Base-by-base conservation (phyloP, 2,888 invertebrate species). In the Chaitophorus viminalis region DNA sequence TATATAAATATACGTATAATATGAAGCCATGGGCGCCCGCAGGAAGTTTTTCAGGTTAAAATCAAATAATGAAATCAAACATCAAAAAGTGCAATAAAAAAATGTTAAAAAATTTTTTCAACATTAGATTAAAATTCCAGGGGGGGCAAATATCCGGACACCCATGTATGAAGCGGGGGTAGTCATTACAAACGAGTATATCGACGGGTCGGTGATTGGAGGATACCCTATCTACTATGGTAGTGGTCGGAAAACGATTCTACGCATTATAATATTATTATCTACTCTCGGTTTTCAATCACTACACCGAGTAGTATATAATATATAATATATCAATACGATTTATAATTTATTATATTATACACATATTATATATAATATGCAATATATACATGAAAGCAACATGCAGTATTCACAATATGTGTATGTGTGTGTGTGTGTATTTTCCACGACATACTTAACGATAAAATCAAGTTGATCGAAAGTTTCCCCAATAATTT, bases 201-300 rank as follows among this genome's bases (percentile, higher is more conserved):
- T 11, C 29, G 68, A 11, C 2, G 68, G 29, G 25, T 29, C 18
- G 29, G 68, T 29, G 68, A 9, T 29, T 14, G 29, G n/a, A 68
- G 14, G n/a, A 68, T 68, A 68, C 6, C 68, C 3, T n/a, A n/a
- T n/a, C n/a, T n/a, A n/a, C 29, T 17, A 0, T 31, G 1, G 18
- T n/a, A 72, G 29, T 31, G 72, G 72, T 72, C 72, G 33, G 72
- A 72, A 33, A 72, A 72, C 33, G 72, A 72, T 72, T 72, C 72
- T 72, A 72, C 31, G 18, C 33, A 72, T 17, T 33, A 70, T 70
- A n/a, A n/a, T 36, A 54, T 18, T 54, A 60, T 25, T 29, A 29
- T 29, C 68, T 68, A 68, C 68, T 68, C 9, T 17, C 68, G n/a
- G 68, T 21, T 68, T 68, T 29, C n/a, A 68, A 68, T 68, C 11